Percentiles rank a stretch among this genome's conserved stretches.
Conservation (phyloP, 2,888 invertebrate genomes). For the Erebia epiphron region DNA sequence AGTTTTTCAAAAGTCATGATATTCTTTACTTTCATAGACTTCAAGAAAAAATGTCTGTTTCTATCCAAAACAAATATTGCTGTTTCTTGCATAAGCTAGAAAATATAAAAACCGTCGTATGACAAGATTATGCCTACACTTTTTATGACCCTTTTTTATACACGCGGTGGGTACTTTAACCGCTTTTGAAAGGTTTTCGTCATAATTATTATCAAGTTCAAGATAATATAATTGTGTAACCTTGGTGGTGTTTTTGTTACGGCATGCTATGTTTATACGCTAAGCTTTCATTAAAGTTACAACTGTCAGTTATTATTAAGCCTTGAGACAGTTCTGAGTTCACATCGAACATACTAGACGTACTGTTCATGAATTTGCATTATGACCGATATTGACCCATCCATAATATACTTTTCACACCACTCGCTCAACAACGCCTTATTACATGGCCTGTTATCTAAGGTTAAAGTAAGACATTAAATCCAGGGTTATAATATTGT, state of each 20-base stretch:
- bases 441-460: no score
- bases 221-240: slow-evolving; percentile 37
- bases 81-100: slow-evolving; percentile 7
- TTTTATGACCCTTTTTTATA: slow-evolving; percentile 17
- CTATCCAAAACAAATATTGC: neutral
- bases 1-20: no score
- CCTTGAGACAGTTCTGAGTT: neutral
- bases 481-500: no score
- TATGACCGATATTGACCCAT: no score
- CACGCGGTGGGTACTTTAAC: neutral
- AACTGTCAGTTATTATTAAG: slow-evolving; percentile 2
- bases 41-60: neutral
- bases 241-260: slow-evolving; percentile 35
- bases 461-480: no score
- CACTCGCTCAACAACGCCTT: no score
- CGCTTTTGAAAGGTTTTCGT: slow-evolving; percentile 35
- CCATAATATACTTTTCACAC: no score
- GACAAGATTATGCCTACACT: slow-evolving; percentile 1
- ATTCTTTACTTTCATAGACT: no score
- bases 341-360: no score
- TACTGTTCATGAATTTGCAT: no score
- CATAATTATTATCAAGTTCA: slow-evolving; percentile 39
- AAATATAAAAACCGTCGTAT: neutral
- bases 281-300: slow-evolving; percentile 23
- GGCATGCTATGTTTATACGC: slow-evolving; percentile 19